Evolutionary conservation across 92 coral and sea anemone genomes (phyloP), one percentile per base, ranked within the genome.

Genomic region (Pocillopora grandis): DNA sequence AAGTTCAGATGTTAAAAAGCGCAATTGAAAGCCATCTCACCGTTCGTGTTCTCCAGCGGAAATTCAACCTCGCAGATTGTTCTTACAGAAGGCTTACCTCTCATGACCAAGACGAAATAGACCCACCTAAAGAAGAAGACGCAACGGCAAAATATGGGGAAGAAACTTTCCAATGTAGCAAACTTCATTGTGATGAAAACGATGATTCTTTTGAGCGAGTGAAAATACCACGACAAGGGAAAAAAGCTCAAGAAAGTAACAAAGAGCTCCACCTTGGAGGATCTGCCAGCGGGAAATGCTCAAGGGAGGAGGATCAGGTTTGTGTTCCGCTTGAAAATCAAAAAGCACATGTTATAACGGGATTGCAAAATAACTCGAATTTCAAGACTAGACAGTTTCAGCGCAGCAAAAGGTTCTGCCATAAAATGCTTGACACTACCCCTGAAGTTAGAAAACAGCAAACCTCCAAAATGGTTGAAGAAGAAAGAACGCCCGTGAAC

Each of bases 1-100:
- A 80, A 80, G 60, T 69, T 58, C 76, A 80, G 16, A 35, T 80
- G 58, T 58, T 80, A 12, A 70, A 58, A 36, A 59, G 58, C 69
- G 20, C 19, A 23, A 23, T 80, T 13, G 76, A 69, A 14, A 36
- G 12, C 20, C 57, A 70, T 57, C 75, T 76, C 58, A 59, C 76
- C 18, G 36, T 80, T 59, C 85, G 76, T 7, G 35, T 12, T 69
- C 36, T 69, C 16, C 76, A 58, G 66, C 31, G 85, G 23, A 80
- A 80, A 80, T 17, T 80, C 60, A 68, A 69, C 64, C 55, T 55
- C 5, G 85, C 57, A 14, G 27, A 66, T 4, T 57, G 31, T 19
- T 31, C 56, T 36, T 80, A 80, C 85, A 35, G 49, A 23, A n/a
- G 49, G 18, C 52, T 42, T 42, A 74, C 59, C 3, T 58, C 19